phyloP scores from a whole-genome alignment of 2,888 invertebrate genomes.

The Mystacides longicornis region DNA sequence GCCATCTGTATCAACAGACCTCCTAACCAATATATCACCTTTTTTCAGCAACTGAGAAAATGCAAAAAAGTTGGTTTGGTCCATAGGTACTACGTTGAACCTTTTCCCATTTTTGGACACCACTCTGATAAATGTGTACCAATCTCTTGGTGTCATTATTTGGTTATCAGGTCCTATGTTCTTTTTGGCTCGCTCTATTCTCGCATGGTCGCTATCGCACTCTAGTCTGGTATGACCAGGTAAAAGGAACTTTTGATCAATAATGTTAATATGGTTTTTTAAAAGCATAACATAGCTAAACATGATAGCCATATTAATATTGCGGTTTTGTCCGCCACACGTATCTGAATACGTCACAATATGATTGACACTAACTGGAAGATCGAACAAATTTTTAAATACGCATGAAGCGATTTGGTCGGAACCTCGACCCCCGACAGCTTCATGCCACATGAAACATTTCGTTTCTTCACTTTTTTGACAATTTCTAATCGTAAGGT shows the following conservation, averaged over 20 bases:
- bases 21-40: neutral
- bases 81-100: neutral
- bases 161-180: too few species aligned
- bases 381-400: neutral
- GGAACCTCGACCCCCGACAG: neutral
- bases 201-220: too few species aligned
- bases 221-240: neutral
- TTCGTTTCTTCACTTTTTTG: neutral
- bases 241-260: too few species aligned
- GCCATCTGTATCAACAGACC: neutral
- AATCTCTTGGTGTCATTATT: neutral
- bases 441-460: constrained; percentile 3
- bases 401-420: neutral
- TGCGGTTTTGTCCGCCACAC: too few species aligned
- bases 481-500: neutral
- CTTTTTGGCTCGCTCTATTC: too few species aligned
- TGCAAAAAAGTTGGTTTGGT: neutral
- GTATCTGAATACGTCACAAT: neutral
- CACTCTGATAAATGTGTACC: neutral
- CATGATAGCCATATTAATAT: neutral
- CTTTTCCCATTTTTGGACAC: neutral
- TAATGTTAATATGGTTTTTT: neutral
- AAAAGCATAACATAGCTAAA: neutral
- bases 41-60: neutral
- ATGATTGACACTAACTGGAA: neutral